Evolutionary conservation across 2,888 invertebrate species (phyloP).

Genomic region (Tipula helvola): DNA sequence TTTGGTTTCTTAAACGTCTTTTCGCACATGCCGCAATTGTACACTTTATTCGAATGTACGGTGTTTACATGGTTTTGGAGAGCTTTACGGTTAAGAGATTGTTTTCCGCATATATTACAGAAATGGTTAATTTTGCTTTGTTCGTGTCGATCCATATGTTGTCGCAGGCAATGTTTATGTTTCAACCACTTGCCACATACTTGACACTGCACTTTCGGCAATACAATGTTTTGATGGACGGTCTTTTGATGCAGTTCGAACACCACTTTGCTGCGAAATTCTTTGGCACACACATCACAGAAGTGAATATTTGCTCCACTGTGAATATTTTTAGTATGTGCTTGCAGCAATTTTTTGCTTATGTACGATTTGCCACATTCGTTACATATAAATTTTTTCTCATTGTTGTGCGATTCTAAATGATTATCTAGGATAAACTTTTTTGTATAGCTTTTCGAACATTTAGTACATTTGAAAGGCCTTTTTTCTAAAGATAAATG

Average conservation of each 20-base stretch:
- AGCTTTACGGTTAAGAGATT: constrained; percentile 16
- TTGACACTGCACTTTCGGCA: constrained; percentile 14
- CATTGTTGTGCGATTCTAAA: constrained; percentile 16
- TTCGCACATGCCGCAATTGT: constrained; percentile 15
- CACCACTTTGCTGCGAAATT: constrained; percentile 28
- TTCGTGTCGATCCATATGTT: constrained; percentile 12
- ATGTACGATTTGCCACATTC: constrained; percentile 26
- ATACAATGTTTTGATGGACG: constrained; percentile 20
- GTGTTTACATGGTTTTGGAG: constrained; percentile 15
- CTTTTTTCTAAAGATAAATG: background rate
- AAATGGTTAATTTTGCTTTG: background rate
- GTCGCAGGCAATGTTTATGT: constrained; percentile 24
- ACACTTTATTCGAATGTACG: constrained; percentile 13
- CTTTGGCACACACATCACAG: constrained; percentile 30
- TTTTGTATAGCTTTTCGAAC: background rate
- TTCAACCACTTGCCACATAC: constrained; percentile 11
- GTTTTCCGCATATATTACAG: constrained; percentile 14
- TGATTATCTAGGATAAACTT: background rate
- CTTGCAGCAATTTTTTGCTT: constrained; percentile 19
- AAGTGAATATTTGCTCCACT: background rate
- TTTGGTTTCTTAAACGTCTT: constrained; percentile 16
- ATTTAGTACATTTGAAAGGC: background rate
- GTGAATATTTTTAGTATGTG: constrained; percentile 24
- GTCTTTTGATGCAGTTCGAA: constrained; percentile 27
- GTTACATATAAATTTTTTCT: constrained; percentile 23